These are phyloP conservation scores for Gila orcuttii DNA, from an alignment of 2,113 vertebrate species.

Conservation along the genomic window DNA sequence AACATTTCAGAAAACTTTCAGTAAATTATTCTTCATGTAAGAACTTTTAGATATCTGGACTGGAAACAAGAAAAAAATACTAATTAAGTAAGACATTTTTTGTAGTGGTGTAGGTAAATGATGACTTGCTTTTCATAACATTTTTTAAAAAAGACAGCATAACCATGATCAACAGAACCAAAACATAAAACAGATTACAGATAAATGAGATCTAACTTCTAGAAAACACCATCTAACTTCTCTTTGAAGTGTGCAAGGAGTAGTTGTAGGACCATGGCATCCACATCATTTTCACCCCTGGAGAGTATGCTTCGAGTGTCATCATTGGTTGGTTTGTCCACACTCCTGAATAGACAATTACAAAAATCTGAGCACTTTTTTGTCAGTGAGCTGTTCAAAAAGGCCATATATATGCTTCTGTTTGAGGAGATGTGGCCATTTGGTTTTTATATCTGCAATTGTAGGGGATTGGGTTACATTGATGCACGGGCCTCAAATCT, in stretches of 20 bases:
- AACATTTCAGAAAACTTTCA: too few species aligned
- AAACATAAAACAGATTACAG: not conserved
- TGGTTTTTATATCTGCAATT: not conserved
- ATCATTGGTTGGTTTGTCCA: too few species aligned
- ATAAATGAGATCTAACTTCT: not conserved
- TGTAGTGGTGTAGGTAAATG: not conserved
- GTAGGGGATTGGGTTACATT: not conserved
- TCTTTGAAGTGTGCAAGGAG: conserved; percentile 31
- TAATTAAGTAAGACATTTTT: too few species aligned
- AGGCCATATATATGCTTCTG: too few species aligned
- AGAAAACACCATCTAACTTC: not conserved
- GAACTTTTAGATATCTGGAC: too few species aligned
- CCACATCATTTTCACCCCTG: not conserved
- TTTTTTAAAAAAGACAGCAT: not conserved
- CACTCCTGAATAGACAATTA: too few species aligned
- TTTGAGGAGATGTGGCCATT: not conserved
- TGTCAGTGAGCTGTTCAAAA: too few species aligned
- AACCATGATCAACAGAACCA: not conserved
- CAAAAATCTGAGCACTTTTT: too few species aligned
- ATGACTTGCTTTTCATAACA: not conserved
- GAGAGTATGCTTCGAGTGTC: not conserved
- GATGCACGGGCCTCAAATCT: too few species aligned
- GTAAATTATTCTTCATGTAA: too few species aligned
- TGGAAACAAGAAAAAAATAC: too few species aligned
- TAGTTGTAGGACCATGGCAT: not conserved